Evolutionary conservation across 1,140 invertebrate genomes (phyloP).

Genomic region (Drosophila nasuta): DNA sequence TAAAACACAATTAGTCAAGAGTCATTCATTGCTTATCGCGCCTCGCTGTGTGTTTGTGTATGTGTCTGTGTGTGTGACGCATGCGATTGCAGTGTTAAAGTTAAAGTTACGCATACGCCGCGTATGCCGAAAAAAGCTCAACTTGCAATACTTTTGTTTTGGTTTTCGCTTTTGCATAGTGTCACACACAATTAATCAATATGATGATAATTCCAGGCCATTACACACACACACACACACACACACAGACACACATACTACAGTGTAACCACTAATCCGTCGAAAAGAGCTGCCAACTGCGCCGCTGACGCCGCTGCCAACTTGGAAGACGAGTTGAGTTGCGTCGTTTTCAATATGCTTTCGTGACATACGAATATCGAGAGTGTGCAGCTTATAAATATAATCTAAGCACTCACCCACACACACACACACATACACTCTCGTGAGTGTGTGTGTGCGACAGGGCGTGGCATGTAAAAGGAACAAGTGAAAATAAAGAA

Average conservation of each 20-base stretch:
- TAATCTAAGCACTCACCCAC: constrained; percentile 30
- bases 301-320: not conserved
- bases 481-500: constrained; percentile 23
- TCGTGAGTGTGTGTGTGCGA: constrained; percentile 11
- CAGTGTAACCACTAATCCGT: constrained; percentile 14
- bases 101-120: not conserved
- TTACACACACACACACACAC: constrained; percentile 30
- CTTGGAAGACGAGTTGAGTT: not conserved
- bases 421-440: not conserved
- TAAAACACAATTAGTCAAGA: constrained; percentile 53
- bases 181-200: constrained; percentile 65
- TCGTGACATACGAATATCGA: constrained; percentile 1
- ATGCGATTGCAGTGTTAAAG: not conserved
- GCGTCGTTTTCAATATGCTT: not conserved
- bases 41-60: not conserved
- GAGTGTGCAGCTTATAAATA: constrained; percentile 46
- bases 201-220: constrained; percentile 61
- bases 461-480: constrained; percentile 67
- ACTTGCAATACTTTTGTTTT: not conserved
- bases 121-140: not conserved
- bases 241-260: not conserved
- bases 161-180: constrained; percentile 6
- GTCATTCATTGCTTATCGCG: constrained; percentile 33
- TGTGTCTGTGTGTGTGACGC: not conserved
- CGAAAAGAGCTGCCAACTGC: constrained; percentile 20